Percentiles rank a stretch among this genome's conserved stretches.
These are phyloP conservation scores for Crossoptilon crossoptilon DNA, from an alignment of 2,797 vertebrate species.

Conservation along the genomic window DNA sequence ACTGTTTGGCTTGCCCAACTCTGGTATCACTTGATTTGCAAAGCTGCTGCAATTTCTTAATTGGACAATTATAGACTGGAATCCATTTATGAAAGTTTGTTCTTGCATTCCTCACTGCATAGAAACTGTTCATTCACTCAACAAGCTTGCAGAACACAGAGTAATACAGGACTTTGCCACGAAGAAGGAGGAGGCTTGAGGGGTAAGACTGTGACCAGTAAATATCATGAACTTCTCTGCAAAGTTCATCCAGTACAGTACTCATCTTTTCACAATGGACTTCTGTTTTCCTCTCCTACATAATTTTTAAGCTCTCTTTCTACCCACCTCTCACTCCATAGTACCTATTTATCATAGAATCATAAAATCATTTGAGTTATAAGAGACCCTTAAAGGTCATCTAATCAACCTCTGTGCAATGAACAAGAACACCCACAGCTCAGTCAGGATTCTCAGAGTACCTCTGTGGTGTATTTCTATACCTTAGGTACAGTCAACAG, in stretches of 20 bases:
- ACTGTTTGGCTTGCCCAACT: conserved; percentile 1
- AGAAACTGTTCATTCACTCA: neutral
- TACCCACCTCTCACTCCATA: neutral
- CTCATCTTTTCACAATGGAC: neutral
- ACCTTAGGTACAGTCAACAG: neutral
- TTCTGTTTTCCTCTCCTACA: neutral
- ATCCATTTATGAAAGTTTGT: neutral
- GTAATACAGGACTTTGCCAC: neutral
- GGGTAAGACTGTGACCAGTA: neutral
- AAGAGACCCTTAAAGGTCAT: too few relatives aligned
- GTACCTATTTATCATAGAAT: neutral
- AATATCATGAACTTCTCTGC: neutral
- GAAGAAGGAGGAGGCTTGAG: neutral
- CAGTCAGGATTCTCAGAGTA: neutral
- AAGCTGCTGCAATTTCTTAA: conserved; percentile 33
- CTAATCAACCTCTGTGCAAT: too few relatives aligned
- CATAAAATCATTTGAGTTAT: too few relatives aligned
- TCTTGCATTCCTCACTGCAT: neutral
- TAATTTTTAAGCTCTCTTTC: neutral
- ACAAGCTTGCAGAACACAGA: neutral
- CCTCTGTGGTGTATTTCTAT: neutral
- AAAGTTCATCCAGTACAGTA: neutral
- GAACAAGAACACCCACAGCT: too few relatives aligned
- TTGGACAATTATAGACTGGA: conserved; percentile 10
- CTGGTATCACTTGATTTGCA: conserved; percentile 20